Evolutionary conservation across 1,140 invertebrate genomes (phyloP).

Genomic region (Drosophila sechellia): DNA sequence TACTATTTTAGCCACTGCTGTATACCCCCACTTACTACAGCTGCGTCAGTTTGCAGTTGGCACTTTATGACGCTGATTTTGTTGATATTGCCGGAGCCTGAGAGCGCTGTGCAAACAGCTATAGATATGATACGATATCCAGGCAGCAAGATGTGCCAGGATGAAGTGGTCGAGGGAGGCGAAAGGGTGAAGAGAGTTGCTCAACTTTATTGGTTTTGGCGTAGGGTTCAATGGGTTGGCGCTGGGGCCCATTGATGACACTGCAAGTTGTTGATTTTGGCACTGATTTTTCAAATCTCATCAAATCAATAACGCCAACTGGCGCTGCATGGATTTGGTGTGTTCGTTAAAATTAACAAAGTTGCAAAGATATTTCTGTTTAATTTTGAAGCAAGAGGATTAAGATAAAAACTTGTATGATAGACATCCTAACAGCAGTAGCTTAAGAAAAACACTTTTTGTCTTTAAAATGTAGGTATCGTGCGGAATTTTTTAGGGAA

Average conservation of each 20-base stretch:
- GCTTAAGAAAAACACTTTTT: no score
- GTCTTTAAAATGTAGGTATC: no score
- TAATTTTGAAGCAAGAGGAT: neutral
- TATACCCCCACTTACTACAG: constrained; percentile 7
- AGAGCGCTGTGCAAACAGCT: constrained; percentile 68
- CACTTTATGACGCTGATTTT: constrained; percentile 75
- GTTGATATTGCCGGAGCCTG: constrained; percentile 65
- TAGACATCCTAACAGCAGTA: neutral
- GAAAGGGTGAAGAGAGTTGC: constrained; percentile 31
- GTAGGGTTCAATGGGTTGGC: constrained; percentile 51
- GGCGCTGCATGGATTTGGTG: constrained; percentile 2
- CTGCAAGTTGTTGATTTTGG: constrained; percentile 60
- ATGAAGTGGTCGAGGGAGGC: constrained; percentile 11
- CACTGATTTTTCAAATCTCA: constrained; percentile 55
- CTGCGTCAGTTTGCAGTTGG: constrained; percentile 55
- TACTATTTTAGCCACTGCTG: neutral
- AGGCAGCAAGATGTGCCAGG: constrained; percentile 29
- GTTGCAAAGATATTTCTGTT: neutral
- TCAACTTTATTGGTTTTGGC: constrained; percentile 66
- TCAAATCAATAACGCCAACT: constrained; percentile 50
- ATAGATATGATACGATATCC: constrained; percentile 60
- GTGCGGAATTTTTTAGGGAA: no score
- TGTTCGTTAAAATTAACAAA: constrained; percentile 19
- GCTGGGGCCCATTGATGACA: constrained; percentile 41
- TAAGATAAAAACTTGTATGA: neutral